Percentiles rank a stretch among this genome's conserved stretches.
phyloP scores from a whole-genome alignment of 1,140 invertebrate genomes.

The Psilanteris sp. region DNA sequence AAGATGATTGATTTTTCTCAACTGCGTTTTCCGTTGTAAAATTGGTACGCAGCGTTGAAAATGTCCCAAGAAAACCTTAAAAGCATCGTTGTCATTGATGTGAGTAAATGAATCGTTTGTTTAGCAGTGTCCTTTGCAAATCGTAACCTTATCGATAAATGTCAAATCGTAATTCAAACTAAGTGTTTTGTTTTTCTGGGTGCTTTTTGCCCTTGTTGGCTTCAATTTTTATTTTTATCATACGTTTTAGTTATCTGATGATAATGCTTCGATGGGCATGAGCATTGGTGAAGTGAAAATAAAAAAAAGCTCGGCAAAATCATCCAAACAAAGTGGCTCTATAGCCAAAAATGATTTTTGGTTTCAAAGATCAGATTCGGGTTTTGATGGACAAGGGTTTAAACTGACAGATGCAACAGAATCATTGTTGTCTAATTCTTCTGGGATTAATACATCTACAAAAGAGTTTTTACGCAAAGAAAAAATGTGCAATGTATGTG shows the following conservation, averaged over 20 bases:
- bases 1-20: constrained; percentile 19
- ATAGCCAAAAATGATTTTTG: constrained; percentile 69
- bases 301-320: too few species aligned
- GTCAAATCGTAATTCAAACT: too few species aligned
- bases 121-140: too few species aligned
- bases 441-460: constrained; percentile 72
- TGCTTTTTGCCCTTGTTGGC: too few species aligned
- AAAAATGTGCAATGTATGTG: constrained; percentile 75
- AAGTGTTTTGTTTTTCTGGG: too few species aligned
- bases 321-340: too few species aligned
- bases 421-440: constrained; percentile 52
- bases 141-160: too few species aligned
- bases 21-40: too few species aligned
- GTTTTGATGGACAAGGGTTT: constrained; percentile 42
- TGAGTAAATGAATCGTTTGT: constrained; percentile 15
- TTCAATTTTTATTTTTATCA: too few species aligned
- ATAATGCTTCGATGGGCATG: constrained; percentile 1
- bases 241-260: constrained; percentile 25
- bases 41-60: too few species aligned
- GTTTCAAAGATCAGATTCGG: constrained; percentile 69
- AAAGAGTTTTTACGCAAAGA: constrained; percentile 75
- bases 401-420: constrained; percentile 34
- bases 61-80: constrained; percentile 11
- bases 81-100: constrained; percentile 20
- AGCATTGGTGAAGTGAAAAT: constrained; percentile 38